A percentile compares a stretch with the other conserved stretches of the same genome.
Conservation (phyloP, 2,113 vertebrate species). For the Phalacrocorax brasilianus region DNA sequence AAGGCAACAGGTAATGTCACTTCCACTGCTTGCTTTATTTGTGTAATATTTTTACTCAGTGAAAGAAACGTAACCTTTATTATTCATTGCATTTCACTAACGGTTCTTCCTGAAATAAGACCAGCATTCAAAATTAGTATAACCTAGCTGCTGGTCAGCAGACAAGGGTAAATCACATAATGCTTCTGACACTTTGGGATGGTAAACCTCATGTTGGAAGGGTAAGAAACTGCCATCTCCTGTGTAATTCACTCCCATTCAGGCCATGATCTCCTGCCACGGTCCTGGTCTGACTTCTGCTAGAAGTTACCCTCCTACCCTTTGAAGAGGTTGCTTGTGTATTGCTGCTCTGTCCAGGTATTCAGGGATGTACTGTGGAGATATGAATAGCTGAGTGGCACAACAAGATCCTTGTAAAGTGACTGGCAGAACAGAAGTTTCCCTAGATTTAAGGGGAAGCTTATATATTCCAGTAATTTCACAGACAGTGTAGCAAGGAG, state of each 20-base stretch:
- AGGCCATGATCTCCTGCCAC: not conserved
- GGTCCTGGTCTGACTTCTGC: not conserved
- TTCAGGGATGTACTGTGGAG: not conserved
- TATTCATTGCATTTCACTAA: not conserved
- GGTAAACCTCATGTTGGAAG: not conserved
- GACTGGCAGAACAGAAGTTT: not conserved
- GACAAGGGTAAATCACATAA: not conserved
- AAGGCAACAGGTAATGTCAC: slow-evolving; percentile 90
- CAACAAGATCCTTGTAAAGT: not conserved
- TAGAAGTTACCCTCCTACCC: not conserved
- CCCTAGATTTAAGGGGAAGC: not conserved
- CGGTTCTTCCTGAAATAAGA: not conserved
- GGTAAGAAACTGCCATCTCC: not conserved
- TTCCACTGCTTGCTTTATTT: not conserved
- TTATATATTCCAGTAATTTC: not conserved
- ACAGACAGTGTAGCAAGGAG: not conserved
- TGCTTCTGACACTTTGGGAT: not conserved
- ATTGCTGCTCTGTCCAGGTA: not conserved
- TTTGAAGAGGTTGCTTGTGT: not conserved
- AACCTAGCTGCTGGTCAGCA: not conserved
- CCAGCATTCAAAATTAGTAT: not conserved
- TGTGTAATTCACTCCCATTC: not conserved
- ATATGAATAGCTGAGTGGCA: not conserved
- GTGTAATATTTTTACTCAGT: not conserved
- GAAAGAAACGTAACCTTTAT: not conserved